These are phyloP conservation scores for Acropora tenuis DNA, from an alignment of 64 coral and sea anemone species.

Conservation along the genomic window DNA sequence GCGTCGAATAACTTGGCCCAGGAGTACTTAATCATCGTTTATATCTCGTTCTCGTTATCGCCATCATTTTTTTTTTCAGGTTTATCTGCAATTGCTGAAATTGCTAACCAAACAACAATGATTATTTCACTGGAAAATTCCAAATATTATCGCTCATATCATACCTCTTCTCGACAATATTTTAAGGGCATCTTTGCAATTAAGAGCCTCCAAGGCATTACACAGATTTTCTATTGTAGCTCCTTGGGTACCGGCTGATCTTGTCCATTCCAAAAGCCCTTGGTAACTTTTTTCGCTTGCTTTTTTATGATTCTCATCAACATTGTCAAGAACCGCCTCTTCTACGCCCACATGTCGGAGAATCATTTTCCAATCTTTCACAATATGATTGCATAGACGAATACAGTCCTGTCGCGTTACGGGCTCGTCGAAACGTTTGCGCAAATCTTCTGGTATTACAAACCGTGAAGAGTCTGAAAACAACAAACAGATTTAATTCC, in stretches of 20 bases:
- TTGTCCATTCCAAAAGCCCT: not conserved
- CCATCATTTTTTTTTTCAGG: too few species aligned
- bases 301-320: not conserved
- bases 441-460: not conserved
- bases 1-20: too few species aligned
- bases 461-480: not conserved
- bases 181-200: not conserved
- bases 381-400: not conserved
- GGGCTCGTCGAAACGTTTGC: not conserved
- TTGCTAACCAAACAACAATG: too few species aligned
- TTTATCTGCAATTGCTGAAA: too few species aligned
- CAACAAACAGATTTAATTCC: not conserved
- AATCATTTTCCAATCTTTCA: not conserved
- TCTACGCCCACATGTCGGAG: not conserved
- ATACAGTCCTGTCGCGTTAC: not conserved
- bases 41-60: too few species aligned
- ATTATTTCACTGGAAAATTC: too few species aligned
- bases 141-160: too few species aligned
- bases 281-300: conserved; percentile 2
- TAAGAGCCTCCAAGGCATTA: not conserved
- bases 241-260: too few species aligned
- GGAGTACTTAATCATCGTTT: too few species aligned
- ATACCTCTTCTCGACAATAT: not conserved
- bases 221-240: not conserved
- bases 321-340: not conserved